These are phyloP conservation scores for Oreochromis niloticus DNA, from an alignment of 2,113 vertebrate species.

Conservation along the genomic window DNA sequence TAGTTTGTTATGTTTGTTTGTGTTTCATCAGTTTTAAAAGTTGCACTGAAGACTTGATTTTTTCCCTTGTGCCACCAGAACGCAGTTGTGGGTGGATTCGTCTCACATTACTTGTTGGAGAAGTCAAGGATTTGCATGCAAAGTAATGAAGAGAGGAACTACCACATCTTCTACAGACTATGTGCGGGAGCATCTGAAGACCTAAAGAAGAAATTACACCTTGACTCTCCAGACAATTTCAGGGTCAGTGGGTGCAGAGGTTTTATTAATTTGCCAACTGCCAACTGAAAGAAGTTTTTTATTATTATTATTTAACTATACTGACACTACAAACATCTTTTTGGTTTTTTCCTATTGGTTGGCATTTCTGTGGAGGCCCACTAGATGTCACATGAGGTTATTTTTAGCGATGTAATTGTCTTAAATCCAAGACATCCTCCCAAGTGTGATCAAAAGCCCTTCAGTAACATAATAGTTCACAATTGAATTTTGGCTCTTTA, in stretches of 20 bases:
- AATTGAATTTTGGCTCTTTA: background rate
- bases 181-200: slow-evolving; percentile 95
- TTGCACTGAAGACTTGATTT: background rate
- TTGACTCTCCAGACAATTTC: slow-evolving; percentile 92
- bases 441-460: background rate
- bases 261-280: background rate
- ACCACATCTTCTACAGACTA: slow-evolving; percentile 97
- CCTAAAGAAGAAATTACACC: slow-evolving; percentile 86
- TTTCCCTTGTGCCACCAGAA: slow-evolving; percentile 70
- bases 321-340: background rate
- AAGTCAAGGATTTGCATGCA: slow-evolving; percentile 99
- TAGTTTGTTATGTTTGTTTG: background rate
- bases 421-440: background rate
- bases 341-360: background rate
- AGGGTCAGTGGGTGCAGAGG: slow-evolving; percentile 76
- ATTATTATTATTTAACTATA: background rate
- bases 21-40: background rate
- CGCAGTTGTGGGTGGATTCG: slow-evolving; percentile 94
- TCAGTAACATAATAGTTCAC: background rate
- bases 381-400: slow-evolving; percentile 48
- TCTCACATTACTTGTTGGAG: slow-evolving; percentile 96
- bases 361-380: slow-evolving; percentile 17
- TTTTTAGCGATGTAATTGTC: background rate
- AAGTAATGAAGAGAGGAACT: slow-evolving; percentile 96
- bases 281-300: background rate